These are phyloP conservation scores for Drosophila parvula DNA, from an alignment of 1,140 invertebrate genomes.

Conservation along the genomic window DNA sequence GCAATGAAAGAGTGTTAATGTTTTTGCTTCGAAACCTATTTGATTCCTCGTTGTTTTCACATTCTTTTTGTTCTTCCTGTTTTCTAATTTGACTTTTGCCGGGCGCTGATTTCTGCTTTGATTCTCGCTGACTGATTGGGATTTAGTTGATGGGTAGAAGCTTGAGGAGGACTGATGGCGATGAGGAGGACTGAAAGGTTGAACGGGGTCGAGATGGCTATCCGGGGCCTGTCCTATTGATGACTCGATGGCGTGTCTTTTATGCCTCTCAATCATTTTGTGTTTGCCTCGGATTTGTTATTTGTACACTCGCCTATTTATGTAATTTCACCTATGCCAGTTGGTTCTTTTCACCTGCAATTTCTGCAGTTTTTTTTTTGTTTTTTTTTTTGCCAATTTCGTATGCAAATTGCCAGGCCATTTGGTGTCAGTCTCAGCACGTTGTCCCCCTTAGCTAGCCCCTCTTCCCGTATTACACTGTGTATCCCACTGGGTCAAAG, in stretches of 20 bases:
- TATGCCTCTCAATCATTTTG: conserved; percentile 48
- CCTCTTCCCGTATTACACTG: background rate
- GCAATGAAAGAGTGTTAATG: conserved; percentile 13
- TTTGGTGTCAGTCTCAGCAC: conserved; percentile 55
- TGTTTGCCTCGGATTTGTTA: conserved; percentile 26
- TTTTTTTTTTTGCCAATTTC: conserved; percentile 49
- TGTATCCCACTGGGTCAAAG: conserved; percentile 60
- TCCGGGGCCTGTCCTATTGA: conserved; percentile 33
- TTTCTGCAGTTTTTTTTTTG: conserved; percentile 44
- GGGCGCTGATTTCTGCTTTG: conserved; percentile 54
- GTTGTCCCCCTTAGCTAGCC: background rate
- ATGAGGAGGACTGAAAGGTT: background rate
- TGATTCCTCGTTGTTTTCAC: conserved; percentile 10
- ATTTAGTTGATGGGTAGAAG: conserved; percentile 35
- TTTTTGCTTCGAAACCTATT: background rate
- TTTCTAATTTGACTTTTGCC: conserved; percentile 57
- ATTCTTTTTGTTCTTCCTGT: conserved; percentile 30
- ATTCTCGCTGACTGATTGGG: conserved; percentile 53
- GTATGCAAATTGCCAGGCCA: conserved; percentile 68
- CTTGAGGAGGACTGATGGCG: background rate
- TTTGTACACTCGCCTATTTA: conserved; percentile 39
- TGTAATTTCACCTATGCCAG: conserved; percentile 36
- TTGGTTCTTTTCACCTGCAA: conserved; percentile 16
- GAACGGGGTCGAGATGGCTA: conserved; percentile 9
- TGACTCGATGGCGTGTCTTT: conserved; percentile 51